phyloP scores from a whole-genome alignment of 2,888 invertebrate species.

The Dasysyrphus tricinctus region DNA sequence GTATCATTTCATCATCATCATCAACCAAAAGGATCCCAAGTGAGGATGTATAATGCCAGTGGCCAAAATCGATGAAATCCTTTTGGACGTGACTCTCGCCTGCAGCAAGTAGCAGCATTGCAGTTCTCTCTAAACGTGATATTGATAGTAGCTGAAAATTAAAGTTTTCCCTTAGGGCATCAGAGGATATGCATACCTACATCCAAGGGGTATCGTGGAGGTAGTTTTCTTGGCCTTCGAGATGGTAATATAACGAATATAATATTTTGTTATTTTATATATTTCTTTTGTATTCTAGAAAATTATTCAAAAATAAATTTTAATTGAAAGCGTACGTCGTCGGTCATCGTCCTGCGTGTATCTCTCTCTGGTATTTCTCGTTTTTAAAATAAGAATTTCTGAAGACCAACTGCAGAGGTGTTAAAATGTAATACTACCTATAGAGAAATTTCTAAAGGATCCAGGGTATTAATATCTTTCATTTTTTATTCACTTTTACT shows the following conservation, averaged over 20 bases:
- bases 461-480: constrained; percentile 11
- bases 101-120: constrained; percentile 21
- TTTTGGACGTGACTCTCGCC: constrained; percentile 21
- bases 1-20: neutral
- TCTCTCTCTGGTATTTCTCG: neutral
- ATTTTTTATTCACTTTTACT: neutral
- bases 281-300: constrained; percentile 14
- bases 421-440: neutral
- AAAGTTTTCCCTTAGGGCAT: constrained; percentile 28
- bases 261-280: constrained; percentile 4
- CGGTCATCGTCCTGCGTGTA: neutral
- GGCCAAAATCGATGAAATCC: constrained; percentile 34
- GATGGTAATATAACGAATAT: neutral
- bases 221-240: constrained; percentile 29
- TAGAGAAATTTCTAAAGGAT: neutral
- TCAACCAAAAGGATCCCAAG: constrained; percentile 20
- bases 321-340: constrained; percentile 30
- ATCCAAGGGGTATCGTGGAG: neutral
- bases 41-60: constrained; percentile 37
- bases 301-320: constrained; percentile 40
- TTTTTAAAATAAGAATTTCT: constrained; percentile 1
- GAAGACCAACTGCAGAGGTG: neutral
- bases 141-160: constrained; percentile 37
- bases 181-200: neutral
- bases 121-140: constrained; percentile 45